Evolutionary conservation across 2,888 invertebrate genomes (phyloP), one percentile per base, ranked within the genome.

Genomic region (Scaptomyza reducta): DNA sequence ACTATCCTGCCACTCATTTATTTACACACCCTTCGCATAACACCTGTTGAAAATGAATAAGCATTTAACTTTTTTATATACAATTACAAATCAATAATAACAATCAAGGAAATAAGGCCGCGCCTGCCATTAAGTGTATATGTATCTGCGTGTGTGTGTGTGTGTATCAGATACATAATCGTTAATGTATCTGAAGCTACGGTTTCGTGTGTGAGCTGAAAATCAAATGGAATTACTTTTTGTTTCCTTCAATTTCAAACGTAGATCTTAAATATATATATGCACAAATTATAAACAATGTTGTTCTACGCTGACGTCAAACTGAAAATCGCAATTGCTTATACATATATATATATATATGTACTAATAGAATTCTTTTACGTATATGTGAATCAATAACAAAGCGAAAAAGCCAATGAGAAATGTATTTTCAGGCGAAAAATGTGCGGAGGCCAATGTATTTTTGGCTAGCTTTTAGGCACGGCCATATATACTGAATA

Each of bases 61-160:
- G 42, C 42, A 40, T 47, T 29, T 46, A 68, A 59, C 55, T 59
- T 18, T 47, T 50, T 69, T 59, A 44, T 46, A 61, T 51, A 54
- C 58, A 60, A 70, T 49, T 46, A 54, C 44, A 54, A 76, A 78
- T 81, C 78, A 67, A 82, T 80, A 80, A 69, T 65, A 69, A 65
- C 71, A 64, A 70, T 74, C 77, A 77, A 79, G 81, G 77, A 80
- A 80, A 75, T 56, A 56, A 63, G 58, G 55, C 71, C 71, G 58
- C 71, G 49, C 63, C 67, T 56, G 55, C 27, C 27, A 13, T 13
- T 9, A 13, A 9, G 9, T 40, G 22, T 22, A 3, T 22, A 22
- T 22, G 3, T 22, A 3, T 22, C 1, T 22, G 3, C 3, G 3
- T 22, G 3, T 22, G 3, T 22, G 3, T 22, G 3, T 22, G 3